phyloP scores from a whole-genome alignment of 2,888 invertebrate genomes.

The Polydesmus complanatus region DNA sequence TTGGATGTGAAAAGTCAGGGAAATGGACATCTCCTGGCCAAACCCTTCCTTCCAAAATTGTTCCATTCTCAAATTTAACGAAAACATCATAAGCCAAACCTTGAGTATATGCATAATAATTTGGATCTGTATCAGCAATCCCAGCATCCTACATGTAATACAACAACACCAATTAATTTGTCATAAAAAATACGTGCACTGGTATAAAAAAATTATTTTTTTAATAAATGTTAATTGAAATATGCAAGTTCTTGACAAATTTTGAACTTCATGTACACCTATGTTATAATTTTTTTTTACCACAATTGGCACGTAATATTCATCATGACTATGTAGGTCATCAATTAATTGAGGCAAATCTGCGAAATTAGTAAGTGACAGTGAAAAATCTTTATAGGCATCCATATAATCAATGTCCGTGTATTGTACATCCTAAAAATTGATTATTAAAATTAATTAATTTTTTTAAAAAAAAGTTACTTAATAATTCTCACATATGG shows the following conservation, averaged over 20 bases:
- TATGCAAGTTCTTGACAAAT: not conserved
- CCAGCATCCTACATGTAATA: conserved; percentile 9
- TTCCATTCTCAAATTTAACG: conserved; percentile 9
- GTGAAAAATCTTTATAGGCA: conserved; percentile 30
- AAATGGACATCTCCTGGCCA: conserved; percentile 21
- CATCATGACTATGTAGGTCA: conserved; percentile 19
- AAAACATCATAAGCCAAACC: conserved; percentile 10
- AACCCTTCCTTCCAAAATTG: conserved; percentile 11
- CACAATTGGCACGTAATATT: conserved; percentile 10
- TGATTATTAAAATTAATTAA: not conserved
- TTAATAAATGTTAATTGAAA: too few relatives aligned
- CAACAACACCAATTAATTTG: not conserved
- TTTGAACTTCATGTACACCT: not conserved
- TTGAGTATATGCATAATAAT: not conserved
- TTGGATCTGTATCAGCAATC: not conserved
- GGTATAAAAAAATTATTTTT: too few relatives aligned
- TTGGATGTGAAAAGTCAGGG: conserved; percentile 22
- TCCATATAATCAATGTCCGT: conserved; percentile 33
- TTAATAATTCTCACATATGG: conserved; percentile 29
- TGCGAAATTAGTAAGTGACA: conserved; percentile 19
- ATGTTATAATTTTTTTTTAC: not conserved
- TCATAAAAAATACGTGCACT: not conserved
- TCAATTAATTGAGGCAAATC: conserved; percentile 21
- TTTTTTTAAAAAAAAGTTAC: not conserved
- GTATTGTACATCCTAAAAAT: conserved; percentile 27